phyloP scores from a whole-genome alignment of 2,888 invertebrate species.

The Dascillus cervinus region DNA sequence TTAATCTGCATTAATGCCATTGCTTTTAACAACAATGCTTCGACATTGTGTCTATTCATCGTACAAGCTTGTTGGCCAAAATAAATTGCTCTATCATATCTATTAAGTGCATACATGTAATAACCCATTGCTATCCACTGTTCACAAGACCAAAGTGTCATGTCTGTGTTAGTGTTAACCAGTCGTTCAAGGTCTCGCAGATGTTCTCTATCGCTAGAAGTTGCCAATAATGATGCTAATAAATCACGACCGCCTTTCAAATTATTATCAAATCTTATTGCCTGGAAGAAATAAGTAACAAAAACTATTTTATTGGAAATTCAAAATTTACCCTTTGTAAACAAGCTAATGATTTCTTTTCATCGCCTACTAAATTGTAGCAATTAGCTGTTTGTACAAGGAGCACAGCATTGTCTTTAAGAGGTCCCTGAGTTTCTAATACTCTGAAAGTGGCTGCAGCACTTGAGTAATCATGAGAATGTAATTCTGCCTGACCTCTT shows the following conservation, averaged over 20 bases:
- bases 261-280: constrained; percentile 30
- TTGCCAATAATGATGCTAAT: constrained; percentile 22
- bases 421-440: constrained; percentile 55
- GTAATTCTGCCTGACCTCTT: constrained; percentile 56
- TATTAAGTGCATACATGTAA: constrained; percentile 54
- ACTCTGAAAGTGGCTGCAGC: constrained; percentile 60
- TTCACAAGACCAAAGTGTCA: constrained; percentile 43
- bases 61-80: constrained; percentile 67
- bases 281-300: constrained; percentile 15
- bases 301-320: background rate
- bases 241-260: constrained; percentile 31
- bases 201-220: constrained; percentile 28
- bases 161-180: constrained; percentile 31
- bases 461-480: constrained; percentile 58
- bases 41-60: constrained; percentile 58
- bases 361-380: constrained; percentile 64
- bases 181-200: constrained; percentile 31
- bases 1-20: constrained; percentile 57
- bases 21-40: constrained; percentile 69
- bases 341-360: constrained; percentile 52
- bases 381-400: constrained; percentile 65
- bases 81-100: constrained; percentile 60
- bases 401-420: constrained; percentile 61
- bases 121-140: constrained; percentile 74
- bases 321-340: constrained; percentile 41